Percentiles rank a stretch among this genome's conserved stretches.
phyloP scores from a whole-genome alignment of 2,888 invertebrate species.

The Chrysopilus asiliformis region DNA sequence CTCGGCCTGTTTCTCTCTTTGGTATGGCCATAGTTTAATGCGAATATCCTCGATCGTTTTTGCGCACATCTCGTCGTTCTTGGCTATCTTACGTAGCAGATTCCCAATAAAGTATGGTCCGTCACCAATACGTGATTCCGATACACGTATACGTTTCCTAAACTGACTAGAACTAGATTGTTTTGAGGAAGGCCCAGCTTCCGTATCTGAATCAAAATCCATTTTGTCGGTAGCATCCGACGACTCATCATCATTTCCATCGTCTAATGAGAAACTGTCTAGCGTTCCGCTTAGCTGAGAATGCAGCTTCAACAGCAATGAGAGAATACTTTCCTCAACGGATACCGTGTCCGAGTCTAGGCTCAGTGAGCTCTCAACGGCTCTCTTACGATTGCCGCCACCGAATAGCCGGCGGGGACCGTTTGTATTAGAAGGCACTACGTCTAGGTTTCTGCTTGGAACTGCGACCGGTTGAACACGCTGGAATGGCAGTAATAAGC shows the following conservation, averaged over 20 bases:
- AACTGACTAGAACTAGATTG: slow-evolving; percentile 11
- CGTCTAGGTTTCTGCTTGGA: slow-evolving; percentile 33
- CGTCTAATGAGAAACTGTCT: slow-evolving; percentile 61
- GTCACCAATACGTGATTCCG: slow-evolving; percentile 51
- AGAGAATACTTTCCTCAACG: slow-evolving; percentile 79
- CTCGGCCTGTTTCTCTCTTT: slow-evolving; percentile 65
- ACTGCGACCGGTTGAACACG: slow-evolving; percentile 36
- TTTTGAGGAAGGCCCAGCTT: slow-evolving; percentile 25
- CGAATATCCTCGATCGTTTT: slow-evolving; percentile 57
- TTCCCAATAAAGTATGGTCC: slow-evolving; percentile 77
- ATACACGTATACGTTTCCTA: slow-evolving; percentile 17
- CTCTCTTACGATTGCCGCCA: slow-evolving; percentile 26
- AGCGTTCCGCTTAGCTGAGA: slow-evolving; percentile 73
- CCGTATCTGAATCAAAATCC: slow-evolving; percentile 30
- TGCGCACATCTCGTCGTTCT: slow-evolving; percentile 55
- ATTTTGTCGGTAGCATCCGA: slow-evolving; percentile 20
- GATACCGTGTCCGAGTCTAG: slow-evolving; percentile 42
- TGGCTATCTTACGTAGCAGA: slow-evolving; percentile 61
- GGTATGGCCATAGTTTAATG: slow-evolving; percentile 65
- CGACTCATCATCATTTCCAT: slow-evolving; percentile 19
- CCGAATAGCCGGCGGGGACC: slow-evolving; percentile 20
- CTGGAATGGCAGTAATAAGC: slow-evolving; percentile 35
- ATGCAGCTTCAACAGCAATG: slow-evolving; percentile 76
- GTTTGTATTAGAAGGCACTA: slow-evolving; percentile 37
- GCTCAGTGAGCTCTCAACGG: slow-evolving; percentile 33